Evolutionary conservation across 2,113 vertebrate genomes (phyloP).

Genomic region (Podiceps cristatus): DNA sequence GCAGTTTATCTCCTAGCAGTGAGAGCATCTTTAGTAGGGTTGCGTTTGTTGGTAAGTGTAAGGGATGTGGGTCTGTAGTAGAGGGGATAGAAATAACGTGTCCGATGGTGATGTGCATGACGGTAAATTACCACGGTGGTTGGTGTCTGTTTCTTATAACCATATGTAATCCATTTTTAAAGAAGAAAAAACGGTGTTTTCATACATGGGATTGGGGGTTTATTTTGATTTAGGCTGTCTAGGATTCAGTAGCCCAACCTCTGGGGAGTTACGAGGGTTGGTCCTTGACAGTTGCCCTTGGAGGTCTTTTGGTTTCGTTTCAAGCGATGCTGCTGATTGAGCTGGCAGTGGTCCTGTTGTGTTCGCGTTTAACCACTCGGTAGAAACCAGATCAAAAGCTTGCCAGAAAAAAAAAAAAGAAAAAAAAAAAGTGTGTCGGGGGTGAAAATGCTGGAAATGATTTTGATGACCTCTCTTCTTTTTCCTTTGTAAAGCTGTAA

Average conservation of each 20-base stretch:
- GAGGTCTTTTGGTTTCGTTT: neutral
- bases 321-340: neutral
- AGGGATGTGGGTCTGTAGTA: neutral
- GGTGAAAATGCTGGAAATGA: conserved; percentile 64
- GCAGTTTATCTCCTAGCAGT: neutral
- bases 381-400: conserved; percentile 21
- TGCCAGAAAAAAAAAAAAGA: neutral
- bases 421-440: no score
- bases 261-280: neutral
- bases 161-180: neutral
- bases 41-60: neutral
- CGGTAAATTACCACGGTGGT: neutral
- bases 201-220: neutral
- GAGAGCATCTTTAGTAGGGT: neutral
- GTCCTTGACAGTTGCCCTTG: neutral
- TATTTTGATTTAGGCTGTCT: neutral
- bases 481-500: conserved; percentile 80
- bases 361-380: neutral
- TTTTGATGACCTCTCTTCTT: conserved; percentile 57
- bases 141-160: neutral
- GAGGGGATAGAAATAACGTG: neutral
- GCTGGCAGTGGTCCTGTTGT: neutral
- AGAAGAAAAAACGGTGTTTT: neutral
- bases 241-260: neutral
- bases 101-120: neutral